Base-by-base conservation (phyloP, 2,113 vertebrate genomes). In the Chloropsis cyanopogon region DNA sequence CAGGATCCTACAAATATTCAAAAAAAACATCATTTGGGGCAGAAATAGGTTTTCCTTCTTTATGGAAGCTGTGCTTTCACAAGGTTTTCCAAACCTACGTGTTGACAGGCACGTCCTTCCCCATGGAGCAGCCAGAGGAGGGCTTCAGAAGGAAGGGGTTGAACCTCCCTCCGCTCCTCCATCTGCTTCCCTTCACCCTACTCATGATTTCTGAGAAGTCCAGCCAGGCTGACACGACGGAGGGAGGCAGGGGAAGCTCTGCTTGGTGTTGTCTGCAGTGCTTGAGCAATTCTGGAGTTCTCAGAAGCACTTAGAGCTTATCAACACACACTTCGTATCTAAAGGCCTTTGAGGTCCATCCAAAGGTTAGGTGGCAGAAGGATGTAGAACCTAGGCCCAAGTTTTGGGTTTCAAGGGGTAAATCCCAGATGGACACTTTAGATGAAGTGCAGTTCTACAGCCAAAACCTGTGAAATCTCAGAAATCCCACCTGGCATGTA, bases 281-380 rank as follows among this genome's bases (percentile, higher is more conserved):
- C 78, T 96, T 97, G 72, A 93, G 96, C 91, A 97, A 97, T 81
- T 73, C 54, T 73, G 86, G 91, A 91, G 49, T 94, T 92, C 92
- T 91, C 92, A 37, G 92, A 92, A 96, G 5, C 15, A 19, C 71
- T 80, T 12, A 24, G 1, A 23, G 12, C 50, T 96, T 31, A 86
- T 80, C 88, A 86, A 39, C 79, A 47, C 2, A 50, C 11, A 11
- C 7, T 57, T 50, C 0, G 2, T 68, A 21, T 63, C 88, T 70
- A 77, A 72, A 14, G 80, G 54, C 49, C 26, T 35, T 50, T 25
- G 41, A 76, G 56, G 47, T 52, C 20, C 50, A 7, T 1, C 66
- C 47, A 75, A 49, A 73, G 72, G 33, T 73, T 35, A 75, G 16
- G 24, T 15, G 12, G 23, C 25, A 54, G 24, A 7, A 63, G 23